These are phyloP conservation scores for Drosophila tripunctata DNA, from an alignment of 2,888 invertebrate species.

Conservation along the genomic window DNA sequence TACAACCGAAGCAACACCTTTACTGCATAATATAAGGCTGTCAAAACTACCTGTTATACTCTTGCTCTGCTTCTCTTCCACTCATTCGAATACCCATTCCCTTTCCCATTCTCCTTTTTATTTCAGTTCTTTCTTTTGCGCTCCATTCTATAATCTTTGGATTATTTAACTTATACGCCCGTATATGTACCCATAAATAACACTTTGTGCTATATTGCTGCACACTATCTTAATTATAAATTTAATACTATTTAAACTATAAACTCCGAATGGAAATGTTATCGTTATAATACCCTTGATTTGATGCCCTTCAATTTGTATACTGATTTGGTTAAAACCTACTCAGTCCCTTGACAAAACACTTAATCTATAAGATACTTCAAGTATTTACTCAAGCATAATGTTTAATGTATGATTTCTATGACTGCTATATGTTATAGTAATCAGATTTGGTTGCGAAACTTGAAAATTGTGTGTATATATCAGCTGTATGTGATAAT, in stretches of 20 bases:
- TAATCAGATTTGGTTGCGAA: too few relatives aligned
- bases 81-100: not conserved
- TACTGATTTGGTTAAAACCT: too few relatives aligned
- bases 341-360: too few relatives aligned
- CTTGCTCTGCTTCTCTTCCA: not conserved
- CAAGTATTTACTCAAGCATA: too few relatives aligned
- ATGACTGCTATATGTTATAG: too few relatives aligned
- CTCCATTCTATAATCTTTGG: slow-evolving; percentile 32
- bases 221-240: slow-evolving; percentile 43
- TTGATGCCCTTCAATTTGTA: not conserved
- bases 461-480: too few relatives aligned
- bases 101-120: not conserved
- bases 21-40: slow-evolving; percentile 2
- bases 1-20: slow-evolving; percentile 4
- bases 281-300: not conserved
- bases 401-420: too few relatives aligned
- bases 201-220: not conserved
- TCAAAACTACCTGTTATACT: slow-evolving; percentile 67
- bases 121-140: slow-evolving; percentile 3
- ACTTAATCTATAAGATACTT: too few relatives aligned
- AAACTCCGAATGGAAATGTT: not conserved
- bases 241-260: slow-evolving; percentile 22
- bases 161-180: slow-evolving; percentile 3
- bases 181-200: slow-evolving; percentile 33
- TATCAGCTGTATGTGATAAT: too few relatives aligned